Evolutionary conservation across 1,140 invertebrate species (phyloP), one percentile per base, ranked within the genome.

Genomic region (Elysia chlorotica): DNA sequence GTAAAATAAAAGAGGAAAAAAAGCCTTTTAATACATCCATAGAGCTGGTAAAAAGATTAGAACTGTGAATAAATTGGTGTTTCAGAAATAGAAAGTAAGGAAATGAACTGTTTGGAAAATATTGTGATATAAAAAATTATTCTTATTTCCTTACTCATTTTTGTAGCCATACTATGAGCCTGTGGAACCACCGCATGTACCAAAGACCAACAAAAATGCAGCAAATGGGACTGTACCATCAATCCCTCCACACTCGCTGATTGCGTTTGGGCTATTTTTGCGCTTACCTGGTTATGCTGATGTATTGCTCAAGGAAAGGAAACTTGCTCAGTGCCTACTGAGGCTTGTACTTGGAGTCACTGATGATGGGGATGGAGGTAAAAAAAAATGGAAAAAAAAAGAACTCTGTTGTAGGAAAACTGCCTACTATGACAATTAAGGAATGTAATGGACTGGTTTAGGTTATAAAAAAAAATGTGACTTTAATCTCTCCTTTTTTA

Each of bases 221-320:
- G 61, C 79, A n/a, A 53, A 76, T 35, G 68, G 82, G 75, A 87
- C 59, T 83, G 88, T 81, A 69, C 79, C 83, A 6, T 82, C 81
- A 38, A 93, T 97, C 36, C 95, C 96, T 2, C 92, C 94, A 28
- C 95, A 97, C 87, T 96, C 95, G 33, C 89, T 97, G 35, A 92
- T 94, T 14, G 95, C 95, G 1, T 95, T 97, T 85, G 94, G 94
- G 4, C 87, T 96, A 21, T 95, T 97, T 81, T 88, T 97, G 10
- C 89, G 95, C 57, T 87, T 97, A 71, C 95, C 95, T 0, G 93
- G 94, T 4, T 97, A 96, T 85, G 95, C 95, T 0, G 94, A 95
- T 83, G 93, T 95, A 2, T 82, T 98, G 35, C 88, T 97, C 0
- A 92, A 92, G 81, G 93, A 96, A 85, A 91, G 93, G 65, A 92